A percentile compares a stretch with the other conserved stretches of the same genome.
Evolutionary conservation across 2,888 invertebrate genomes (phyloP).

Genomic region (Macaria liturata): DNA sequence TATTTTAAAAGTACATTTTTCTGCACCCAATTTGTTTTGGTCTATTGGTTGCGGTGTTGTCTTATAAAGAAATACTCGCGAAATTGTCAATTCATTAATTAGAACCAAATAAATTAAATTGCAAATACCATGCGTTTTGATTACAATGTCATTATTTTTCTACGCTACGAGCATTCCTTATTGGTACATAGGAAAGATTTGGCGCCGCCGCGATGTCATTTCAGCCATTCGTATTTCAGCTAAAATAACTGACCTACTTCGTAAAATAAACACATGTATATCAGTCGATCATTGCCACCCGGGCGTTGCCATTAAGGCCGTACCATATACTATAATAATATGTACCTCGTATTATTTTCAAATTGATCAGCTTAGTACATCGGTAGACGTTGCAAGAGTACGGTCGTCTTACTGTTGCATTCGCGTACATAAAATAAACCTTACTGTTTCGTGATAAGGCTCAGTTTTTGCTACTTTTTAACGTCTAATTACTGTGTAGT

Average conservation of each 20-base stretch:
- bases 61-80: too few species aligned
- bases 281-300: constrained; percentile 60
- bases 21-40: too few species aligned
- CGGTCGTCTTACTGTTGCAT: constrained; percentile 58
- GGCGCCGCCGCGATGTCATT: constrained; percentile 17
- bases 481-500: constrained; percentile 66
- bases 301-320: constrained; percentile 60
- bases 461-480: constrained; percentile 32
- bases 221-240: constrained; percentile 21
- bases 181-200: neutral
- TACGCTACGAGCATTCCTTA: too few species aligned
- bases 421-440: constrained; percentile 39
- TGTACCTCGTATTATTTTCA: constrained; percentile 43
- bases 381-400: constrained; percentile 64
- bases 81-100: too few species aligned
- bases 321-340: constrained; percentile 22
- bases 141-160: too few species aligned
- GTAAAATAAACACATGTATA: constrained; percentile 42
- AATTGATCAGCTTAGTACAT: constrained; percentile 53
- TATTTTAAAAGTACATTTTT: too few species aligned
- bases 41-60: too few species aligned
- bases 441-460: constrained; percentile 37
- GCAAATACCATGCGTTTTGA: too few species aligned
- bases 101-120: too few species aligned
- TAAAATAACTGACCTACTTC: constrained; percentile 45